phyloP scores from a whole-genome alignment of 2,797 vertebrate species.

The Gymnothorax javanicus region DNA sequence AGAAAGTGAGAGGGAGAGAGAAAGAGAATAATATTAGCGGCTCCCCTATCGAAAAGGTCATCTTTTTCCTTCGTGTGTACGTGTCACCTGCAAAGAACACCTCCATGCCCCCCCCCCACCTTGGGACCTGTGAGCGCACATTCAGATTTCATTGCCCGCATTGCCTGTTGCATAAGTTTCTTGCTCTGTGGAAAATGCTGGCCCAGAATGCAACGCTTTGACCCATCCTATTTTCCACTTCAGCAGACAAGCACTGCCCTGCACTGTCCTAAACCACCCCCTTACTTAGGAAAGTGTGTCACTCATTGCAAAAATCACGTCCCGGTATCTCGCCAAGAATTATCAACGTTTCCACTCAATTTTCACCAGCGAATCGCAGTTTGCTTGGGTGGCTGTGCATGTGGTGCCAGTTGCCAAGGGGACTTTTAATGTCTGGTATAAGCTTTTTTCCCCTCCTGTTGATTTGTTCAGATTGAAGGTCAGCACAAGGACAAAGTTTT shows the following conservation, averaged over 20 bases:
- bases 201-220: slow-evolving; percentile 42
- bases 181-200: slow-evolving; percentile 37
- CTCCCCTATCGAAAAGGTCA: slow-evolving; percentile 72
- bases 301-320: neutral
- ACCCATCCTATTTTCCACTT: slow-evolving; percentile 37
- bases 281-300: slow-evolving; percentile 54
- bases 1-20: slow-evolving; percentile 30
- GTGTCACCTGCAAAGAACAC: slow-evolving; percentile 62
- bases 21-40: slow-evolving; percentile 45
- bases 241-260: slow-evolving; percentile 48
- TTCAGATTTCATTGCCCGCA: slow-evolving; percentile 73
- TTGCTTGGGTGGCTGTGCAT: neutral
- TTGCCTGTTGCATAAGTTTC: slow-evolving; percentile 62
- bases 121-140: slow-evolving; percentile 65
- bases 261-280: slow-evolving; percentile 24
- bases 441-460: neutral
- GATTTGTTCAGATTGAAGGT: neutral
- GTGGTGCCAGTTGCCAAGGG: neutral
- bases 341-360: slow-evolving; percentile 6
- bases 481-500: neutral
- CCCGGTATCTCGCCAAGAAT: neutral
- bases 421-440: slow-evolving; percentile 9
- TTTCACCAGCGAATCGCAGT: slow-evolving; percentile 6
- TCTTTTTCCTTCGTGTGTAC: slow-evolving; percentile 63
- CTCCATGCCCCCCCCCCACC: slow-evolving; percentile 50